Conservation (phyloP, 2,113 vertebrate species). For the Bubo scandiacus region DNA sequence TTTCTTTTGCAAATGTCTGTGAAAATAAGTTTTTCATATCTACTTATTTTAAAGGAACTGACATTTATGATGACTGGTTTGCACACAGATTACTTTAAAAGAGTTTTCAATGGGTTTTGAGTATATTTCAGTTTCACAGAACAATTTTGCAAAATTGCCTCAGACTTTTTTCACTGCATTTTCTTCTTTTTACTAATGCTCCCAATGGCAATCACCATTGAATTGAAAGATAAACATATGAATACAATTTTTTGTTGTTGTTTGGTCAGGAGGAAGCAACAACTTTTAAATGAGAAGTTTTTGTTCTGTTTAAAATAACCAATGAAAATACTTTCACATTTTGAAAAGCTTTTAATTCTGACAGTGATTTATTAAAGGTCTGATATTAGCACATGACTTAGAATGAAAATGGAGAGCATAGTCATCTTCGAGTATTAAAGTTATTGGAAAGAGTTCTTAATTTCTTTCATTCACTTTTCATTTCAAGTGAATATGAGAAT, state of each 20-base stretch:
- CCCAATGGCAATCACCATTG: background rate
- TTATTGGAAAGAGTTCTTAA: background rate
- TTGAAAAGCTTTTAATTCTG: background rate
- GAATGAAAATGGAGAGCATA: background rate
- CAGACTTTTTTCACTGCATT: background rate
- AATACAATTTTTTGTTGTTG: background rate
- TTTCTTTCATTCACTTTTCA: background rate
- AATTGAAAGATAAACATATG: background rate
- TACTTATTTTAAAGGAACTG: background rate
- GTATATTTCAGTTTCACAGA: background rate
- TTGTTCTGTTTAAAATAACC: background rate
- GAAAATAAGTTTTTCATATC: background rate
- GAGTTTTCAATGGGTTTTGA: background rate
- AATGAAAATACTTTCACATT: background rate
- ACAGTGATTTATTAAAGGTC: background rate
- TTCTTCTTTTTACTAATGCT: background rate
- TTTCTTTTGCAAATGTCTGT: background rate
- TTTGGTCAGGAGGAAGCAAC: background rate
- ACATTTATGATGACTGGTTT: slow-evolving; percentile 7
- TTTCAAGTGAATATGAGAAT: background rate
- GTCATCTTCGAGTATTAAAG: background rate
- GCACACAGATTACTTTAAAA: slow-evolving; percentile 29
- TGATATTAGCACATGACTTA: background rate
- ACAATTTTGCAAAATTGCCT: slow-evolving; percentile 1
- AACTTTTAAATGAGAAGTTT: background rate